Base-by-base conservation (phyloP, 2,888 invertebrate genomes). In the Caenorhabditis sinica region DNA sequence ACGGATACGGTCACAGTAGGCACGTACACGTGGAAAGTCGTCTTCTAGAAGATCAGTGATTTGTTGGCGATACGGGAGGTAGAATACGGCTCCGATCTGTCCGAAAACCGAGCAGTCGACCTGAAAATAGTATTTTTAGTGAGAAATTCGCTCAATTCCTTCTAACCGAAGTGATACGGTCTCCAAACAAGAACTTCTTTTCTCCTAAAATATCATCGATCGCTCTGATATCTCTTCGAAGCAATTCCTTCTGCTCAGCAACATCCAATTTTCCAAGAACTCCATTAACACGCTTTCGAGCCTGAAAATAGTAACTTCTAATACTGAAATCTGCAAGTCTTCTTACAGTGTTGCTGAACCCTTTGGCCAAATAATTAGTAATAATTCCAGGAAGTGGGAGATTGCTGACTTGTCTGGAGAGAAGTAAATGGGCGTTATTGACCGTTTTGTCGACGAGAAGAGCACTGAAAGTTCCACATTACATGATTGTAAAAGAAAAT, bases 141-240 rank as follows among this genome's bases (percentile, higher is more conserved):
- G n/a, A n/a, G n/a, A n/a, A n/a, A n/a, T n/a, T n/a, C n/a, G n/a
- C n/a, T n/a, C n/a, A n/a, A n/a, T n/a, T n/a, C n/a, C n/a, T n/a
- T 13, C 95, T 95, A 94, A 96, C 96, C 93, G 95, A 95, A 90
- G 97, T 96, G 51, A 97, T 97, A 93, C 96, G 96, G 93, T 97
- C 96, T 71, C 98, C 97, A 93, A 97, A 97, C 95, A 97, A 96
- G 95, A 96, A 98, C 51, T 96, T 96, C 94, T 97, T 97, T 93
- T 97, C 96, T 73, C 96, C 96, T 85, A 98, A 95, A 94, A 96
- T 95, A 92, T 96, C 96, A 84, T 96, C 96, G 72, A 98, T 95
- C 73, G 96, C 97, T 93, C 96, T 96, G 89, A 98, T 94, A 94
- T 97, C 97, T 92, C 96, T 95, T 94, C 96, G 96, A 88, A 97